Base-by-base conservation (phyloP, 2,113 vertebrate genomes). In the Polypterus bichir region DNA sequence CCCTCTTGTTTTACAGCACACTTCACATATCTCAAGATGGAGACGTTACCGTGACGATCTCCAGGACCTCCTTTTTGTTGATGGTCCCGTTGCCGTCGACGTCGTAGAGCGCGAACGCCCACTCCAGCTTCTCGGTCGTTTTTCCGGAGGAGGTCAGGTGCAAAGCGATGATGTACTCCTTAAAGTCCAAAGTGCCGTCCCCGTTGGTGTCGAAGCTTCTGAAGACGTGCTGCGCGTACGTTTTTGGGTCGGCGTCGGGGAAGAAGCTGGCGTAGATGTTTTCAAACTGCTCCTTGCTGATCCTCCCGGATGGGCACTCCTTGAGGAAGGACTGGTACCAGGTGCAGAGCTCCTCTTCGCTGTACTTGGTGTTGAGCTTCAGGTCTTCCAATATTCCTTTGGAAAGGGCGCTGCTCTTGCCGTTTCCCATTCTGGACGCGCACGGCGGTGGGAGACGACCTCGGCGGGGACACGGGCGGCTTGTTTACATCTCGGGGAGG, bases 1-100 rank as follows among this genome's bases (percentile, higher is more conserved):
- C 27, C 27, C 27, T 27, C 27, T 10, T 55, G 4, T 55, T 55
- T 4, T n/a, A 55, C 4, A n/a, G 4, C 4, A 55, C 27, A 9
- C 6, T 9, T 55, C 54, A 8, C 54, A 55, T 27, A 27, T 27
- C 27, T 27, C 27, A 27, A 27, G 27, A 2, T n/a, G 1, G 10
- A 55, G 10, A 55, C 54, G 8, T 44, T 67, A 70, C 88, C 85
- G 69, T 74, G 9, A 88, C 86, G 4, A 89, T 90, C 64, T 90
- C 84, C 55, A 80, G 74, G 58, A 90, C 80, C 69, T 90, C 88
- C 5, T 68, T 80, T 64, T 85, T 87, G 76, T 78, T 88, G 77
- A 90, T 90, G 69, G 82, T 86, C 44, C 88, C 87, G 3, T 90
- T 90, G 45, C 87, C 87, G 3, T 90, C 88, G n/a, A 90, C 85